phyloP scores from a whole-genome alignment of 2,797 vertebrate species.

The Sebastes nivosus region DNA sequence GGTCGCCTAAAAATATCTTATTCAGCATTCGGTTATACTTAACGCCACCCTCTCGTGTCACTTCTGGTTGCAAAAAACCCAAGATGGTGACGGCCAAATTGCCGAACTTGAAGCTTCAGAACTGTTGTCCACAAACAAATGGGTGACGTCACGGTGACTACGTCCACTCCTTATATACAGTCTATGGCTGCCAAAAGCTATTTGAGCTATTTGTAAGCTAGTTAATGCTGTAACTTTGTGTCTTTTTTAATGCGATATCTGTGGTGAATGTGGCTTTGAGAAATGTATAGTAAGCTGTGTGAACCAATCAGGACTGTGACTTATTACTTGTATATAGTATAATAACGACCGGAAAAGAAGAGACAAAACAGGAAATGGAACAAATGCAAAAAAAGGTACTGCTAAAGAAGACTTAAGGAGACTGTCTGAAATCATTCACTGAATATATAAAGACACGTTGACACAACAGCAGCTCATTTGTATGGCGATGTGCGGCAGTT shows the following conservation, averaged over 20 bases:
- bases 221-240: not conserved
- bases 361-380: not conserved
- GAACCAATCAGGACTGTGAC: not conserved
- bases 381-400: not conserved
- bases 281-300: not conserved
- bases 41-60: fast-evolving
- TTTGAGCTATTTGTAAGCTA: not conserved
- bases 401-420: not conserved
- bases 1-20: too few species aligned
- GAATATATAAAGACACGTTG: not conserved
- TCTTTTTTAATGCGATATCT: too few species aligned
- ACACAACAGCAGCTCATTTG: slow-evolving; percentile 32
- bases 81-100: too few species aligned
- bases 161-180: too few species aligned
- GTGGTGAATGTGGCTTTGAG: not conserved
- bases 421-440: not conserved
- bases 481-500: not conserved
- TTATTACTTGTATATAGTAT: not conserved
- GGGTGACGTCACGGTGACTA: too few species aligned
- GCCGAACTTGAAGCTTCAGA: too few species aligned
- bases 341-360: not conserved
- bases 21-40: too few species aligned
- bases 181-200: not conserved
- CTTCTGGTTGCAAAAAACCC: too few species aligned
- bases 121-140: too few species aligned